phyloP scores from a whole-genome alignment of 2,113 vertebrate species.

The Epinephelus moara region DNA sequence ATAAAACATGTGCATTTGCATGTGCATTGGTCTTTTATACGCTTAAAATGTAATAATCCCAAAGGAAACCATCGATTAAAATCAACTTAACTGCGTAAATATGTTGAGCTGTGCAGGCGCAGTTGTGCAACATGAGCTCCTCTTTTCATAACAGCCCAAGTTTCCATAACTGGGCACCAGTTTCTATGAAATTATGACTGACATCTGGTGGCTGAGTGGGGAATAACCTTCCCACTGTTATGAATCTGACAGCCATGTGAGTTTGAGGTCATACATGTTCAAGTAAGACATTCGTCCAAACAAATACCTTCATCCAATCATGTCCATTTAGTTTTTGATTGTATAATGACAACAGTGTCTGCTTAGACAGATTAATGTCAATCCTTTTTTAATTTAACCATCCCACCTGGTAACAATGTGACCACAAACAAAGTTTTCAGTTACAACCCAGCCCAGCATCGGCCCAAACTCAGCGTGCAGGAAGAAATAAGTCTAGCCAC shows the following conservation, averaged over 20 bases:
- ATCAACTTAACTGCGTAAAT: too few relatives aligned
- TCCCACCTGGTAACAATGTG: too few relatives aligned
- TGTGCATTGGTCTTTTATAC: neutral
- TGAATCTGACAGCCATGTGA: neutral
- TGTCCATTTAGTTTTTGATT: neutral
- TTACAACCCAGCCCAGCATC: too few relatives aligned
- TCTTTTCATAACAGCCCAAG: slow-evolving; percentile 13
- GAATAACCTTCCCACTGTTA: neutral
- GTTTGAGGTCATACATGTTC: neutral
- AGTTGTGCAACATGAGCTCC: slow-evolving; percentile 3
- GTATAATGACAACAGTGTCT: neutral
- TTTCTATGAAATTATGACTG: slow-evolving; percentile 42
- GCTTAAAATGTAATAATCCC: neutral
- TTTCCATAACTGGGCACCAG: neutral
- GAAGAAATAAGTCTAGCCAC: too few relatives aligned
- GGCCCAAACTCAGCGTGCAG: too few relatives aligned
- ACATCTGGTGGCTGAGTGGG: slow-evolving; percentile 55
- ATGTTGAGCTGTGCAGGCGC: neutral
- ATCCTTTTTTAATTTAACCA: too few relatives aligned
- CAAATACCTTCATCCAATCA: neutral
- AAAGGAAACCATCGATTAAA: neutral
- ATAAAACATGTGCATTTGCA: neutral
- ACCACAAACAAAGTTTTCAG: too few relatives aligned
- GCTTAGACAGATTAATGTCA: too few relatives aligned
- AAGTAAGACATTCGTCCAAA: neutral